A percentile compares a stretch with the other conserved stretches of the same genome.
Evolutionary conservation across 2,888 invertebrate species (phyloP).

Genomic region (Gordius sp.): DNA sequence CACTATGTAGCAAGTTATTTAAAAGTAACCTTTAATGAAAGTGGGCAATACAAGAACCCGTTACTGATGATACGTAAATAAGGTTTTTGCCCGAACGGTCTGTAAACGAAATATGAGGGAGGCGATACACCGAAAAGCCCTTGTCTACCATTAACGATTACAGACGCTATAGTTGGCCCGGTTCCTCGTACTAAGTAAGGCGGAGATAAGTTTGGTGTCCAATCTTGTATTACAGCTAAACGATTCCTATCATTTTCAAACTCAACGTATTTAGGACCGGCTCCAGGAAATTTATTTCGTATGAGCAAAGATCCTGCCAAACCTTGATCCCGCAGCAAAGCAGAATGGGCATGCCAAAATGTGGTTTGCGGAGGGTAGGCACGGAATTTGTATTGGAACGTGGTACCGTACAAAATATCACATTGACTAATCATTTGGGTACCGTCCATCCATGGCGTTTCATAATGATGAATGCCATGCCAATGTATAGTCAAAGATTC

Average conservation of each 20-base stretch:
- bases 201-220: background rate
- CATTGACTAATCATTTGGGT: background rate
- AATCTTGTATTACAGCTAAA: conserved; percentile 2
- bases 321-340: background rate
- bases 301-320: background rate
- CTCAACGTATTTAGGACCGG: background rate
- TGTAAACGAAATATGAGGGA: background rate
- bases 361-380: conserved; percentile 2
- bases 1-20: too few species aligned
- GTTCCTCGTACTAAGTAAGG: background rate
- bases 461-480: background rate
- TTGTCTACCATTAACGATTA: background rate
- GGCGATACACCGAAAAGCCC: background rate
- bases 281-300: background rate
- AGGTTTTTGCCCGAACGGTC: background rate
- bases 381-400: conserved; percentile 1
- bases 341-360: background rate
- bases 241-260: conserved; percentile 7
- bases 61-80: background rate
- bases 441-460: conserved; percentile 13
- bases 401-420: background rate
- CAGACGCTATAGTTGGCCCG: background rate
- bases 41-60: background rate
- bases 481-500: conserved; percentile 6
- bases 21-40: too few species aligned